Evolutionary conservation across 2,888 invertebrate genomes (phyloP).

Genomic region (Lithophane ornitopus): DNA sequence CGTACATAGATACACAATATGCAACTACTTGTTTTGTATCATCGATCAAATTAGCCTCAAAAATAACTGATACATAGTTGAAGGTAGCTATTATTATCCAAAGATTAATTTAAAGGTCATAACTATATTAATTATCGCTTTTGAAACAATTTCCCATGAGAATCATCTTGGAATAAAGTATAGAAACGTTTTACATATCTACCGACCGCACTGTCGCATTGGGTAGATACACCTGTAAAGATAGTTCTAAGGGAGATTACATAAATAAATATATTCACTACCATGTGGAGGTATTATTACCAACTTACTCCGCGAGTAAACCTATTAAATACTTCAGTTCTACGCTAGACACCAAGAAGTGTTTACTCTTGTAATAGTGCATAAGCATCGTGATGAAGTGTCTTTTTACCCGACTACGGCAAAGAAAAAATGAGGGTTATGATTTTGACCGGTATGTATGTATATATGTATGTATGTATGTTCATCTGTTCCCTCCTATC

Average conservation of each 20-base stretch:
- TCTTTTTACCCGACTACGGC: too few relatives aligned
- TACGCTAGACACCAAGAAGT: conserved; percentile 15
- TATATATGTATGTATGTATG: too few relatives aligned
- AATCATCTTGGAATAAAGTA: background rate
- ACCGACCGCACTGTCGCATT: too few relatives aligned
- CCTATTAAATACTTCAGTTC: background rate
- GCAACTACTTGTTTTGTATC: background rate
- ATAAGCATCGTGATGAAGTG: background rate
- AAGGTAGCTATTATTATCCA: conserved; percentile 4
- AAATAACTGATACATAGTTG: background rate
- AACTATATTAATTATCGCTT: background rate
- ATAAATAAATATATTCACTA: too few relatives aligned
- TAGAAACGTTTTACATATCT: background rate
- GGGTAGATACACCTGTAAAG: too few relatives aligned
- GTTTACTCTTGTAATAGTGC: conserved; percentile 7
- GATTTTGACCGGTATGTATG: too few relatives aligned
- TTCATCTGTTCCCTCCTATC: too few relatives aligned
- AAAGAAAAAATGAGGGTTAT: too few relatives aligned
- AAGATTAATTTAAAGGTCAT: conserved; percentile 21
- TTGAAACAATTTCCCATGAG: background rate
- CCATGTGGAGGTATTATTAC: background rate
- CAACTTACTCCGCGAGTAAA: background rate
- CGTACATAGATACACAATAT: conserved; percentile 4
- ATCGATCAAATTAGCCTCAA: conserved; percentile 9
- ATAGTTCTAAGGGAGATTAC: too few relatives aligned